Evolutionary conservation across 2,888 invertebrate genomes (phyloP), one percentile per base, ranked within the genome.

Genomic region (Chromoteleia sp.): DNA sequence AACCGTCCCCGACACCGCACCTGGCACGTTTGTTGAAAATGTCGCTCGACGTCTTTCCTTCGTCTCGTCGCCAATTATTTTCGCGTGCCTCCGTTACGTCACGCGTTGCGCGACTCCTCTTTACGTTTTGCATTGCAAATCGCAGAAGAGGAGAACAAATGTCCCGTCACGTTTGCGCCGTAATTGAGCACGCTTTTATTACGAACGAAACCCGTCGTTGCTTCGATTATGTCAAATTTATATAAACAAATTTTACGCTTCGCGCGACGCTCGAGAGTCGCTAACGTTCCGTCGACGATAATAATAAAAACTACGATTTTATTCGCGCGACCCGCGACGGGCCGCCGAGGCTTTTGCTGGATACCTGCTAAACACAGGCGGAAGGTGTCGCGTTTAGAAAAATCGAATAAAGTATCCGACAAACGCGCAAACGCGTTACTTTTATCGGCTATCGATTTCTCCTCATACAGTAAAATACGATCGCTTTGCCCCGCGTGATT

Each of bases 81-180:
- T 65, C 43, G 59, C 61, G 74, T 68, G 48, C 68, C 61, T 21
- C 67, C 48, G 74, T 79, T 79, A 68, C 74, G 74, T 68, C 74
- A 79, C 33, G 59, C 14, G 59, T 79, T 67, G 65, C 65, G 70
- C 70, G 65, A 59, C 43, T 61, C 67, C 41, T 56, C 63, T 41
- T 58, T 29, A 14, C 36, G 54, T 54, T 68, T 76, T 76, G 76
- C 76, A 76, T 61, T 68, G 58, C 76, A 76, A 76, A 76, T 76
- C 21, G 50, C 52, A 30, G 19, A 61, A 50, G 59, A 65, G 50
- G 56, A 29, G 36, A 70, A 63, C 77, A 77, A 70, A 77, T 77
- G 68, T 70, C 56, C 61, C 43, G 70, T 70, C 77, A 68, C 68
- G 67, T 50, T 75, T 21, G 21, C 17, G 21, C 14, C 48, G 50